Evolutionary conservation across 2,113 vertebrate species (phyloP), one percentile per base, ranked within the genome.

Genomic region (Lagopus leucura): DNA sequence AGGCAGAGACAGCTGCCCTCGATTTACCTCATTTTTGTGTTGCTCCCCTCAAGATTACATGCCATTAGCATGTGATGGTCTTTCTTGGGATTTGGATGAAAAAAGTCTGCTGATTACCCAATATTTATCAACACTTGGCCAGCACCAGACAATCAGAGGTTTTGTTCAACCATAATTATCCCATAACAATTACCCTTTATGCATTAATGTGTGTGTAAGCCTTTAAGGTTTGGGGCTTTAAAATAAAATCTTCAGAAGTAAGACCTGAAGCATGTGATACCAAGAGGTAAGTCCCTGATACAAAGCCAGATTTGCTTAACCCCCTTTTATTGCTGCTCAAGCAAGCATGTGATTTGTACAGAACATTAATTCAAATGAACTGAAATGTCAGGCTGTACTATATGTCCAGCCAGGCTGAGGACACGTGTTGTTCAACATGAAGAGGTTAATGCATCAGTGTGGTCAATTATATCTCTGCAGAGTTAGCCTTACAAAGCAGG

Each of bases 261-360:
- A 94, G 82, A 94, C 90, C 80, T 92, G 78, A 90, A 92, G 95
- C 93, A 97, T 92, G 91, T 94, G 96, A 95, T 79, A 71, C 58
- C 86, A 83, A 96, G 89, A 96, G 86, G 89, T 92, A 96, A 95
- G 70, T 92, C 91, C 76, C 93, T 93, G 84, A 94, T 94, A 86
- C 90, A 95, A 96, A 95, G 88, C 84, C 88, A 91, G 86, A 96
- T 96, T 93, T 96, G 86, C 90, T 95, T 96, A 97, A 95, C 90
- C 54, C 89, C 43, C 88, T 90, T 90, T 94, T 90, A 93, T 28
- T 96, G 93, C 95, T 94, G 91, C 94, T 97, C 93, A 93, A 82
- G 86, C 74, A 96, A 97, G 92, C 96, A 97, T 96, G 92, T 97
- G 94, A 97, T 96, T 88, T 94, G 76, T 73, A 96, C 86, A 50